Percentiles rank a stretch among this genome's conserved stretches.
These are phyloP conservation scores for Aradophagus sp. DNA, from an alignment of 1,140 invertebrate genomes.

Conservation along the genomic window DNA sequence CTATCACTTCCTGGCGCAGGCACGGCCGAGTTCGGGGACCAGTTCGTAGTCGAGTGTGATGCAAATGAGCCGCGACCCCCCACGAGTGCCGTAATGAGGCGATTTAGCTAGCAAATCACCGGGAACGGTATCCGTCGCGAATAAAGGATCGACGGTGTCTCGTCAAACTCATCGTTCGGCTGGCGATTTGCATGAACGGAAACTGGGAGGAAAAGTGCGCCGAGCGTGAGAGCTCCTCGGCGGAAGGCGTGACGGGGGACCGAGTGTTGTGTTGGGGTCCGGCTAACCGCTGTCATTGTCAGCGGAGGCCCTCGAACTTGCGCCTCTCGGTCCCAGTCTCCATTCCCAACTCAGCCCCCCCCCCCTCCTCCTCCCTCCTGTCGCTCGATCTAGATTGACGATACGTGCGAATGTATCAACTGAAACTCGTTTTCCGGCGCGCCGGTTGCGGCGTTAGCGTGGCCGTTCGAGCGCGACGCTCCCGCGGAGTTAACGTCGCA, in stretches of 20 bases:
- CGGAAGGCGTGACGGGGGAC: slow-evolving; percentile 16
- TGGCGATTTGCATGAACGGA: slow-evolving; percentile 59
- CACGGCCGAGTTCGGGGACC: slow-evolving; percentile 55
- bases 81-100: slow-evolving; percentile 71
- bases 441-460: slow-evolving; percentile 35
- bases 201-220: slow-evolving; percentile 23
- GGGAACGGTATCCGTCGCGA: slow-evolving; percentile 63
- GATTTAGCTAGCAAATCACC: slow-evolving; percentile 73
- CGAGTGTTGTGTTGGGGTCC: slow-evolving; percentile 40
- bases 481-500: slow-evolving; percentile 29
- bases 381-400: slow-evolving; percentile 48
- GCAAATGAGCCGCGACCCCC: slow-evolving; percentile 72
- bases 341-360: too few relatives aligned
- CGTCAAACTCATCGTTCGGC: slow-evolving; percentile 57
- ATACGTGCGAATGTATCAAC: slow-evolving; percentile 48
- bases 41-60: slow-evolving; percentile 63
- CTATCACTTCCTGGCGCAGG: slow-evolving; percentile 47
- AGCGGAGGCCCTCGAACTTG: slow-evolving; percentile 30
- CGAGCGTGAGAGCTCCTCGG: slow-evolving; percentile 31
- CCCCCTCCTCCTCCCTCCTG: too few relatives aligned
- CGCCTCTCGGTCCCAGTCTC: slow-evolving; percentile 24
- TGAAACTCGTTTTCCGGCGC: slow-evolving; percentile 45
- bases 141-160: slow-evolving; percentile 51
- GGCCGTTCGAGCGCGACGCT: slow-evolving; percentile 38
- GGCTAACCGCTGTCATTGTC: slow-evolving; percentile 51